Evolutionary conservation across 1,140 invertebrate species (phyloP), one percentile per base, ranked within the genome.

Genomic region (Marisa cornuarietis): DNA sequence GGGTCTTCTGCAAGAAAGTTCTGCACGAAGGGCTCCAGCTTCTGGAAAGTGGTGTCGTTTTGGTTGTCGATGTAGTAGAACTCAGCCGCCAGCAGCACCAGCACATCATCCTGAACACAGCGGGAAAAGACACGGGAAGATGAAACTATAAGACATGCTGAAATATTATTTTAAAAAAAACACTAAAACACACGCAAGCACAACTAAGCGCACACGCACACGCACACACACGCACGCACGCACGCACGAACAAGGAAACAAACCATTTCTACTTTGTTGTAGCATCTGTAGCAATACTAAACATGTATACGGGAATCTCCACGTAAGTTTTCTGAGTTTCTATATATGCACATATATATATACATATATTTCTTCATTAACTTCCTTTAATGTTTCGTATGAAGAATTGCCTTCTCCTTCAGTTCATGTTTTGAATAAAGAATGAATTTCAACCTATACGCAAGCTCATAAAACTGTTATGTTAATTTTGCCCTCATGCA

Each of bases 51-150:
- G 22, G 31, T 31, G 42, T 82, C 76, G 1, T 74, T 72, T 11
- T 68, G 52, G 68, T 85, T 18, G n/a, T 88, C 84, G 22, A 86
- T 74, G 72, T 82, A 86, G 74, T 83, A 88, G 52, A 82, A 81
- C 75, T 85, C 82, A 22, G 87, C 85, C 2, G 79, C 83, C 62
- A 85, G 72, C 52, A 82, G 65, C 4, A 86, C 76, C 22, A 86
- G 63, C 8, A 81, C 78, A 5, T 86, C 83, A 16, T 87, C 86
- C 86, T 87, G 78, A 79, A 84, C 20, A 78, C n/a, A 81, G 31
- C 42, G 20, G 52, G n/a, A 51, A 76, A 42, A 1, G 31, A 8
- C 18, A 75, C 6, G 18, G 18, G 22, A 66, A 10, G n/a, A 18
- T 14, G 14, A 62, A 14, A 42, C 52, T 22, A 26, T 26, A 22